These are phyloP conservation scores for Nansenia antarctica DNA, from an alignment of 2,113 vertebrate genomes.

Conservation along the genomic window DNA sequence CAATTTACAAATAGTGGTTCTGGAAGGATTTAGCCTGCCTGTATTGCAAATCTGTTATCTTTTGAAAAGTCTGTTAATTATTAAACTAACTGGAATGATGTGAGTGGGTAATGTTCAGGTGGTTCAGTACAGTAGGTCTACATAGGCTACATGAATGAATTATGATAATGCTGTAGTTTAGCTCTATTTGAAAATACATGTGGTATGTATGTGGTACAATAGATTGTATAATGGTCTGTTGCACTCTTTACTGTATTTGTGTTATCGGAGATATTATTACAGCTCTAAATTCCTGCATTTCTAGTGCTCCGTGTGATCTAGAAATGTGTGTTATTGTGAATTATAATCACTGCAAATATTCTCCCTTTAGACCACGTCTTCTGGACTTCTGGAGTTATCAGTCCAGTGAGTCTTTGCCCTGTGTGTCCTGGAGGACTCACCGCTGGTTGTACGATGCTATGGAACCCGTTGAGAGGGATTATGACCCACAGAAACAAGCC, in stretches of 20 bases:
- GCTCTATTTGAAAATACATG: too few relatives aligned
- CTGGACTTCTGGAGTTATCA: too few relatives aligned
- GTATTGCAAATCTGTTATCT: not conserved
- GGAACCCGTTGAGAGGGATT: conserved; percentile 27
- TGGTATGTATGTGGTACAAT: too few relatives aligned
- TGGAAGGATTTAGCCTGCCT: not conserved
- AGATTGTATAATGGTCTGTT: too few relatives aligned
- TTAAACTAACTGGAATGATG: conserved; percentile 39
- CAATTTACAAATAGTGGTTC: not conserved
- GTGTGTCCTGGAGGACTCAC: not conserved
- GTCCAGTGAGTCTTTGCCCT: not conserved
- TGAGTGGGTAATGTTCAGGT: not conserved
- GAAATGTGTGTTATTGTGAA: too few relatives aligned
- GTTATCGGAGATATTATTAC: too few relatives aligned
- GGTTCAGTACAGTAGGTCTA: not conserved
- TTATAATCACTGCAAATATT: too few relatives aligned
- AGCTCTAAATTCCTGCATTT: too few relatives aligned
- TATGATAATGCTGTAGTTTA: too few relatives aligned
- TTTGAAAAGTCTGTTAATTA: conserved; percentile 67
- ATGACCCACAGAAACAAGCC: conserved; percentile 5
- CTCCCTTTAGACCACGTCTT: too few relatives aligned
- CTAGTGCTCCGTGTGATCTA: too few relatives aligned
- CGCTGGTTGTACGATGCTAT: conserved; percentile 23
- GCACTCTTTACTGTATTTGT: too few relatives aligned
- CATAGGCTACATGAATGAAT: not conserved